Base-by-base conservation (phyloP, 1,140 invertebrate genomes). In the Andricus grossulariae region DNA sequence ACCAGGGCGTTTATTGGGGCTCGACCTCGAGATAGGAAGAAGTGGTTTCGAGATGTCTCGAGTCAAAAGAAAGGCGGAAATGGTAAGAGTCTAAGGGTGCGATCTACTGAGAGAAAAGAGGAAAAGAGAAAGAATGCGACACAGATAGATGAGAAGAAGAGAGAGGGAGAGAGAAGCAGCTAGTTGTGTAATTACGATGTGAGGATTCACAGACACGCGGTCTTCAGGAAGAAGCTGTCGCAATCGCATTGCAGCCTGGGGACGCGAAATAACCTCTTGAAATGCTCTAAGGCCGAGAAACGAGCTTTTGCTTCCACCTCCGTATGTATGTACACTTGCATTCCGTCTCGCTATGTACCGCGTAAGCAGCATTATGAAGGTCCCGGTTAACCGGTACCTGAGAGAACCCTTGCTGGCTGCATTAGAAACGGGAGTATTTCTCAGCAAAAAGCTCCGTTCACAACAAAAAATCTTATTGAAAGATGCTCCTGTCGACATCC, bases 151-250 rank as follows among this genome's bases (percentile, higher is more conserved):
- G 51, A 72, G 50, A 54, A 81, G 57, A 71, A 71, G 72, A 39
- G 18, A 32, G 13, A 66, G 51, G 13, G 60, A 21, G 51, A 55
- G 49, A 57, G 54, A 71, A 73, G 49, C 50, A 75, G 72, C 73
- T 77, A 72, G 54, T 81, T 77, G 75, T 76, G 83, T 85, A 84
- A 86, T 85, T 83, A 84, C 77, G 76, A 80, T 72, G 70, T 77
- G 81, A 82, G 82, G 82, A 85, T 80, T 82, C 79, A 73, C 79
- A 82, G 80, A 87, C 60, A 66, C 60, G 60, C 60, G 60, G 60
- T 66, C 21, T 51, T 15, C 50, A n/a, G 11, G 49, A 60, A 72
- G 72, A 77, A 50, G 50, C 50, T 50, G 19, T 75, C 18, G 54
- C 39, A 76, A 19, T 52, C 10, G 66, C 74, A 70, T 72, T 72